Percentiles rank a stretch among this genome's conserved stretches.
Conservation (phyloP, 2,113 vertebrate species). For the Caracal caracal region DNA sequence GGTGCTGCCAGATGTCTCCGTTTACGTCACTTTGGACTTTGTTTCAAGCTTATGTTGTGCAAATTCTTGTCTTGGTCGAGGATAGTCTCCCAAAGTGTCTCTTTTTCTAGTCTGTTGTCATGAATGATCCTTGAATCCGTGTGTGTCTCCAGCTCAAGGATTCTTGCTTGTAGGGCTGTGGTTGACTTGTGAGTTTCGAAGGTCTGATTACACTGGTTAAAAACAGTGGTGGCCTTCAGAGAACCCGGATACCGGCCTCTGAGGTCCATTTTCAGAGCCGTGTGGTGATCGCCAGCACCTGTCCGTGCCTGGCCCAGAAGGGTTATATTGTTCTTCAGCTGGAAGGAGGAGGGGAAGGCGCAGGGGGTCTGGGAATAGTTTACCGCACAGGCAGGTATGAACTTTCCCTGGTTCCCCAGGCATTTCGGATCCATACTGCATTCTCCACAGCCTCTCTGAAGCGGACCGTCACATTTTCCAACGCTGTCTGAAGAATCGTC, state of each 20-base stretch:
- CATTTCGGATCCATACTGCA: slow-evolving; percentile 94
- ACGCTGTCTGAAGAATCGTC: slow-evolving; percentile 78
- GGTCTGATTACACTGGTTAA: slow-evolving; percentile 91
- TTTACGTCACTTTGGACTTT: neutral
- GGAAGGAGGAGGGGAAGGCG: slow-evolving; percentile 85
- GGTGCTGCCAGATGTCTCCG: slow-evolving; percentile 69
- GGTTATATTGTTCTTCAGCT: slow-evolving; percentile 76
- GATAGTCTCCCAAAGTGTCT: slow-evolving; percentile 89
- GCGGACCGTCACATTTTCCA: slow-evolving; percentile 89
- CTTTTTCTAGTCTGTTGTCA: slow-evolving; percentile 87
- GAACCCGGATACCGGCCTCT: slow-evolving; percentile 90
- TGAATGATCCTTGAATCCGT: slow-evolving; percentile 87
- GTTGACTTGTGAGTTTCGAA: slow-evolving; percentile 85
- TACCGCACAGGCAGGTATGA: slow-evolving; percentile 91
- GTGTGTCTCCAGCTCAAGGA: slow-evolving; percentile 77
- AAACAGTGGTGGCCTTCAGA: slow-evolving; percentile 90
- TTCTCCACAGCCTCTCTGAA: slow-evolving; percentile 92
- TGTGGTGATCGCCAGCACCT: slow-evolving; percentile 85
- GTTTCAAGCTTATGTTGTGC: slow-evolving; percentile 88
- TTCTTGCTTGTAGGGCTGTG: slow-evolving; percentile 79
- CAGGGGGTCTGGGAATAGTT: slow-evolving; percentile 93
- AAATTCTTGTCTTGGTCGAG: slow-evolving; percentile 90
- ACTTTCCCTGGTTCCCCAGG: slow-evolving; percentile 91
- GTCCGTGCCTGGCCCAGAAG: slow-evolving; percentile 91
- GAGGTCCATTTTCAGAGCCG: slow-evolving; percentile 91